A percentile compares a stretch with the other conserved stretches of the same genome.
phyloP scores from a whole-genome alignment of 1,140 invertebrate species.

The Diabrotica undecimpunctata region DNA sequence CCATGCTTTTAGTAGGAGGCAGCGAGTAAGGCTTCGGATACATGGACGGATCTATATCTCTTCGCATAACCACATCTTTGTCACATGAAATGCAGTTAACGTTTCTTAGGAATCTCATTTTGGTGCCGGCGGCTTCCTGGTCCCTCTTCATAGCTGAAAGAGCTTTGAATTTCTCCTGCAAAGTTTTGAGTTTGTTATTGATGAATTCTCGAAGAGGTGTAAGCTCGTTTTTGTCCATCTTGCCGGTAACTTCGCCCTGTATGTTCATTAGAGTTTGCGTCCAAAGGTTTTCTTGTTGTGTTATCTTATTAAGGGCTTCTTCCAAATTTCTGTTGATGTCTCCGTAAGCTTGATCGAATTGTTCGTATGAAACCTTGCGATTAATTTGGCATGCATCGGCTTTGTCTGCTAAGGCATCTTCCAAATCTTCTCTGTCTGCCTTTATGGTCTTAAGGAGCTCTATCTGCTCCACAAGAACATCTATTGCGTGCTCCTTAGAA shows the following conservation, averaged over 20 bases:
- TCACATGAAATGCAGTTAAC: conserved; percentile 73
- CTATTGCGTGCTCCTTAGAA: conserved; percentile 30
- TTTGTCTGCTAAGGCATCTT: conserved; percentile 66
- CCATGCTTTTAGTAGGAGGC: conserved; percentile 55
- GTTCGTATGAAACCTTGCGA: conserved; percentile 66
- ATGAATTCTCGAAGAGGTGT: conserved; percentile 63
- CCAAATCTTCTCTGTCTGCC: conserved; percentile 63
- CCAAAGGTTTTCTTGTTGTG: conserved; percentile 59
- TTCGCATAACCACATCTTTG: conserved; percentile 64
- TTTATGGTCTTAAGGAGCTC: conserved; percentile 50
- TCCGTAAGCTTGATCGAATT: conserved; percentile 63
- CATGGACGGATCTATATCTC: conserved; percentile 51
- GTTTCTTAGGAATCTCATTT: conserved; percentile 51
- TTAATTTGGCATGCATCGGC: conserved; percentile 62
- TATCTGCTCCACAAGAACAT: conserved; percentile 41
- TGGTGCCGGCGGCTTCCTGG: conserved; percentile 66
- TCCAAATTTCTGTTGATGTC: conserved; percentile 60
- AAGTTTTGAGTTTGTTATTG: conserved; percentile 56
- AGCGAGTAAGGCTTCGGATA: conserved; percentile 48
- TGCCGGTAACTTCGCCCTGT: conserved; percentile 62
- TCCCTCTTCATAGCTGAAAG: conserved; percentile 56
- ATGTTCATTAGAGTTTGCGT: conserved; percentile 62
- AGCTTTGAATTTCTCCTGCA: conserved; percentile 62
- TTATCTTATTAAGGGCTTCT: conserved; percentile 60
- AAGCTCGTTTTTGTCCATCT: conserved; percentile 64